A percentile compares a stretch with the other conserved stretches of the same genome.
Evolutionary conservation across 2,888 invertebrate species (phyloP).

Genomic region (Euclidia mi): DNA sequence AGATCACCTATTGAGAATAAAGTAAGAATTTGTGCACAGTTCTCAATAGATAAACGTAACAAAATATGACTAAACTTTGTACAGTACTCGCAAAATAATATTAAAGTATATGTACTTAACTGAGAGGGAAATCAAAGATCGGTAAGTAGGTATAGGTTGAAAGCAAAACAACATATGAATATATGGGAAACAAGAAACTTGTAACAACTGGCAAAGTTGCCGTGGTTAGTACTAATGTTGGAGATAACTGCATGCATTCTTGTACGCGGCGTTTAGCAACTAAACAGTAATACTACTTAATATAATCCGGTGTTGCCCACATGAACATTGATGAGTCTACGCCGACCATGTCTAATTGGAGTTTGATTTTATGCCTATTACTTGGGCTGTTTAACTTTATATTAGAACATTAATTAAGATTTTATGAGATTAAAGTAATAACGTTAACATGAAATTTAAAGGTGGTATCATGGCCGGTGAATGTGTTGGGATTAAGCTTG

Average conservation of each 20-base stretch:
- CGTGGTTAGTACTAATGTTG: conserved; percentile 20
- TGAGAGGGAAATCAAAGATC: not conserved
- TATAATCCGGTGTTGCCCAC: conserved; percentile 32
- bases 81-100: not conserved
- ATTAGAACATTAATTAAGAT: conserved; percentile 6
- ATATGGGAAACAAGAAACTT: conserved; percentile 20
- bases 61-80: conserved; percentile 7
- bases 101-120: not conserved
- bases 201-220: conserved; percentile 36
- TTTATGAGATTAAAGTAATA: conserved; percentile 7
- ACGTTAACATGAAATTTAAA: not conserved
- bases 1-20: too few species aligned
- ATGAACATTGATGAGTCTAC: conserved; percentile 24
- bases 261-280: conserved; percentile 16
- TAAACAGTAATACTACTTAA: conserved; percentile 25
- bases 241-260: conserved; percentile 23
- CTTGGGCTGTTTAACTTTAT: conserved; percentile 9
- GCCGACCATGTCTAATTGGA: conserved; percentile 31
- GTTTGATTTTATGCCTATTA: conserved; percentile 27
- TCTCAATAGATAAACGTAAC: not conserved
- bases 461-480: not conserved
- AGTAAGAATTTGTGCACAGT: not conserved
- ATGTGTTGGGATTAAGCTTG: not conserved
- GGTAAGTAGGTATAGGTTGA: too few species aligned
- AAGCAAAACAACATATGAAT: conserved; percentile 59